Evolutionary conservation across 2,797 vertebrate species (phyloP).

Genomic region (Fratercula arctica): DNA sequence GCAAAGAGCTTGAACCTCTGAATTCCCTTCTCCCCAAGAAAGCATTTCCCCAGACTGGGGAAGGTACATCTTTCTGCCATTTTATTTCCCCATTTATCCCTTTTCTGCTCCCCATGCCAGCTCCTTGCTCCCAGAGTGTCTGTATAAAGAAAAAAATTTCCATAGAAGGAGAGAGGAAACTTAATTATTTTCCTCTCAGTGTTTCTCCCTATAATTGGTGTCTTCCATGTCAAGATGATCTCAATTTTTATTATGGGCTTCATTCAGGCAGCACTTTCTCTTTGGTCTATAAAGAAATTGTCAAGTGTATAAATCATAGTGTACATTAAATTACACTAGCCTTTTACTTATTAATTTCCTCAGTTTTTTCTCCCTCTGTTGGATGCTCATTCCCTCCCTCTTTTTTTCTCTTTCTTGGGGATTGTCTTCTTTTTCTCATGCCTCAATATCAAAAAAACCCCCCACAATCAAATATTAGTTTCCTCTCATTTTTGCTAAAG

Average conservation of each 20-base stretch:
- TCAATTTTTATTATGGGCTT: slow-evolving; percentile 57
- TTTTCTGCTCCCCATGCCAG: not conserved
- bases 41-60: not conserved
- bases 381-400: not conserved
- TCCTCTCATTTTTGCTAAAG: not conserved
- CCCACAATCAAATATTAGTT: not conserved
- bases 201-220: slow-evolving; percentile 55
- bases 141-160: not conserved
- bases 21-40: not conserved
- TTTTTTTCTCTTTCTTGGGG: not conserved
- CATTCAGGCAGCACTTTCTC: not conserved
- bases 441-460: not conserved
- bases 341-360: slow-evolving; percentile 63
- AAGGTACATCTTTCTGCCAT: not conserved
- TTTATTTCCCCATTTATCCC: not conserved
- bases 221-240: slow-evolving; percentile 51
- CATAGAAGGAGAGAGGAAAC: not conserved
- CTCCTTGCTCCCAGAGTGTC: not conserved
- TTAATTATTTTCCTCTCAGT: slow-evolving; percentile 43
- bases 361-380: not conserved
- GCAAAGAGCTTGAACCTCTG: not conserved
- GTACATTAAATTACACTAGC: slow-evolving; percentile 34
- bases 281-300: slow-evolving; percentile 52
- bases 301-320: slow-evolving; percentile 44
- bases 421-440: not conserved